Evolutionary conservation across 2,888 invertebrate species (phyloP).

Genomic region (Oligia latruncula): DNA sequence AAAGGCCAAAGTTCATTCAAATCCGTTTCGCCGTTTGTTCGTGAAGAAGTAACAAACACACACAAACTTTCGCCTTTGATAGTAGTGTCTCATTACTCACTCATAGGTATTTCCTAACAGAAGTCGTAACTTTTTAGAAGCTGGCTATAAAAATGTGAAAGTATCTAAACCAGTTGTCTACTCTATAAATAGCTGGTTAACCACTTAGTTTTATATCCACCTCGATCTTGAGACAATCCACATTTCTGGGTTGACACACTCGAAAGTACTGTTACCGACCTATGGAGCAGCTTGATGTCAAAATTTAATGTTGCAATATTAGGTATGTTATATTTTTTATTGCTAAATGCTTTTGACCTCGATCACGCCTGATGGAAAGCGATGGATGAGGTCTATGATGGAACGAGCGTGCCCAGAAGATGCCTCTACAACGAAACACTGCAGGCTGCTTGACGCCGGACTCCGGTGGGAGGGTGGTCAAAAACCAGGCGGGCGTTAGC

Average conservation of each 20-base stretch:
- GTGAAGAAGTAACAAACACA: too few species aligned
- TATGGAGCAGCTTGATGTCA: neutral
- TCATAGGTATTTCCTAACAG: neutral
- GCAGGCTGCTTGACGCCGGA: too few species aligned
- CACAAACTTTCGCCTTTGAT: too few species aligned
- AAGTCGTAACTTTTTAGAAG: neutral
- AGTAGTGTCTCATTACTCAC: neutral
- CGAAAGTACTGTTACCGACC: neutral
- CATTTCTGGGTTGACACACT: constrained; percentile 15
- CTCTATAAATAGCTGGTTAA: neutral
- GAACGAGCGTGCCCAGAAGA: too few species aligned
- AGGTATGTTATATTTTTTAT: neutral
- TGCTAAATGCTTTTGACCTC: too few species aligned
- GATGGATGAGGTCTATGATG: too few species aligned
- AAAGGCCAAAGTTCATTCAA: too few species aligned
- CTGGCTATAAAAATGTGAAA: constrained; percentile 26
- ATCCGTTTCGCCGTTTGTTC: too few species aligned
- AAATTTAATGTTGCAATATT: constrained; percentile 22
- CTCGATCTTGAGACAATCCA: constrained; percentile 45
- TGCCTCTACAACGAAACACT: too few species aligned
- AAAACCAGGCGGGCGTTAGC: too few species aligned
- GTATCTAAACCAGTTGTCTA: constrained; percentile 27
- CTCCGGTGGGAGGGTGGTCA: too few species aligned
- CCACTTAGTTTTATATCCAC: constrained; percentile 28
- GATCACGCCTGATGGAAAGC: too few species aligned